These are phyloP conservation scores for Tyria jacobaeae DNA, from an alignment of 2,888 invertebrate species.

Conservation along the genomic window DNA sequence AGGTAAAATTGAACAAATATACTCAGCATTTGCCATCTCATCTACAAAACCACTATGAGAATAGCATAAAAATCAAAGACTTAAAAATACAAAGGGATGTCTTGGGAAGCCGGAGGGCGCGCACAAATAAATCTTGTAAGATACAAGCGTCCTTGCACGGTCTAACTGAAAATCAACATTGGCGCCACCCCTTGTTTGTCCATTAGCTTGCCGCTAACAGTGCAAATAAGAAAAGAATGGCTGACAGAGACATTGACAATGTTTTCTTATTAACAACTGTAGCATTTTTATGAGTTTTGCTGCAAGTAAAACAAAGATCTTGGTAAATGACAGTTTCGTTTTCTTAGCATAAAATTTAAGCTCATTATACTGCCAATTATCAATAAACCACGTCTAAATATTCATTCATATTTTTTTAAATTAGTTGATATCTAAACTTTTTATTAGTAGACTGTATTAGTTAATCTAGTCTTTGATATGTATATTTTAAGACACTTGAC, in stretches of 20 bases:
- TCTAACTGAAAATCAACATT: conserved; percentile 84
- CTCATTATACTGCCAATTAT: no score
- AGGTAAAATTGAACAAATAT: neutral
- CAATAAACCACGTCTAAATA: no score
- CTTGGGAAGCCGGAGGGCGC: conserved; percentile 46
- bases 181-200: conserved; percentile 81
- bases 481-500: neutral
- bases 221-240: conserved; percentile 72
- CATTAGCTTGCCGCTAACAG: conserved; percentile 81
- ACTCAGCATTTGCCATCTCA: conserved; percentile 7
- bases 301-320: conserved; percentile 1
- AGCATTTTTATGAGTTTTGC: conserved; percentile 20
- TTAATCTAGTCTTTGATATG: neutral
- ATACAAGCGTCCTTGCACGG: conserved; percentile 68
- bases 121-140: conserved; percentile 80
- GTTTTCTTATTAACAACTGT: conserved; percentile 56
- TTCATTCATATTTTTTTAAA: no score
- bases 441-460: no score
- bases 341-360: no score
- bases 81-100: conserved; percentile 27
- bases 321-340: neutral
- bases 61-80: conserved; percentile 11
- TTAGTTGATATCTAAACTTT: no score
- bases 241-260: conserved; percentile 57
- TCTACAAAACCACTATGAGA: conserved; percentile 6